Conservation (phyloP, 2,797 vertebrate species). For the Epinephelus coioides region DNA sequence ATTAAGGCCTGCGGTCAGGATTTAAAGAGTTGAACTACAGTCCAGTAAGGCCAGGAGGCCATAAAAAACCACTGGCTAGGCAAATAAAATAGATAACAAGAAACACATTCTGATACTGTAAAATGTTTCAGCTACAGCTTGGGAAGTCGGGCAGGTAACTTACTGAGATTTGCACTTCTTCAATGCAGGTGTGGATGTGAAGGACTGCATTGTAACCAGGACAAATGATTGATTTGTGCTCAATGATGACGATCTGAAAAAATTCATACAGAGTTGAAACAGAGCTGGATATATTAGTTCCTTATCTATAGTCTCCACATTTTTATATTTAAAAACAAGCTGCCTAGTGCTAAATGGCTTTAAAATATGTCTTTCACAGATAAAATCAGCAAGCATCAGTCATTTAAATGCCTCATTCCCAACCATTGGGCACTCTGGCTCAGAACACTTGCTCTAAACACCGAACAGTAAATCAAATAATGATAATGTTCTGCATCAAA, state of each 20-base stretch:
- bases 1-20: conserved; percentile 92
- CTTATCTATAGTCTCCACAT: not conserved
- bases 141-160: conserved; percentile 64
- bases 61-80: not conserved
- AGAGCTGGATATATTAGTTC: not conserved
- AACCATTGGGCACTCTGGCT: not conserved
- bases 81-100: not conserved
- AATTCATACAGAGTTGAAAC: not conserved
- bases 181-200: conserved; percentile 99
- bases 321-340: not conserved
- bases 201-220: conserved; percentile 99
- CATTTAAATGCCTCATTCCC: not conserved
- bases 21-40: not conserved
- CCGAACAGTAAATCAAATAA: not conserved
- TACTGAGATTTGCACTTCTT: conserved; percentile 99
- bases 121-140: not conserved
- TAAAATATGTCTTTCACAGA: not conserved
- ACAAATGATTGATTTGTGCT: conserved; percentile 99
- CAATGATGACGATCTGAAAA: conserved; percentile 98
- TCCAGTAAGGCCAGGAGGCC: not conserved
- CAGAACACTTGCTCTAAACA: not conserved
- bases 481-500: not conserved
- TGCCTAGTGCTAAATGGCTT: not conserved
- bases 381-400: not conserved
- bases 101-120: not conserved